Evolutionary conservation across 2,888 invertebrate genomes (phyloP).

Genomic region (Liodrosophila aerea): DNA sequence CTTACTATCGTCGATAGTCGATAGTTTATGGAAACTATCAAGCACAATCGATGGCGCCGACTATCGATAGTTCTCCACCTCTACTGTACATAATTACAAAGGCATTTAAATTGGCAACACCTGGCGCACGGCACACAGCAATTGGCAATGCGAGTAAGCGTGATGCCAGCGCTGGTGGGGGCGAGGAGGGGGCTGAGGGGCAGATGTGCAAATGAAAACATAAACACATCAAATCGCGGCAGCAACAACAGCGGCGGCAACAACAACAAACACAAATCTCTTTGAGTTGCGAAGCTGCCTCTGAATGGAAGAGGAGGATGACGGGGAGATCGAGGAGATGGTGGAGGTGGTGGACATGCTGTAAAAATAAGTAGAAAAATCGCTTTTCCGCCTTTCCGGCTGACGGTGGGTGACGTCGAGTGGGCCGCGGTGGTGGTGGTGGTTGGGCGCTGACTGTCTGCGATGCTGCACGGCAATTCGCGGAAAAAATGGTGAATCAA

Average conservation of each 20-base stretch:
- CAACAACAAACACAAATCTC: constrained; percentile 60
- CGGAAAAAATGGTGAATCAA: constrained; percentile 75
- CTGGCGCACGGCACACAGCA: constrained; percentile 47
- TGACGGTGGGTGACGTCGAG: constrained; percentile 12
- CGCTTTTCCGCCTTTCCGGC: constrained; percentile 69
- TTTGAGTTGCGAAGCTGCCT: constrained; percentile 45
- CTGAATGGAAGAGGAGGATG: constrained; percentile 35
- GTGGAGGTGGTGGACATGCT: constrained; percentile 21
- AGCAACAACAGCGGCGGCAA: constrained; percentile 35
- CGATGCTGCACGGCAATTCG: constrained; percentile 64
- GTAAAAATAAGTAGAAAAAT: constrained; percentile 70
- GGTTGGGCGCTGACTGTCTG: constrained; percentile 29
- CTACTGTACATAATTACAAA: constrained; percentile 53
- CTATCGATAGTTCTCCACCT: too few species aligned
- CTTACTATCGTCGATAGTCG: too few species aligned
- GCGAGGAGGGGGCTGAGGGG: background rate
- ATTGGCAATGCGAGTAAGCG: constrained; percentile 48
- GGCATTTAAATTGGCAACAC: constrained; percentile 72
- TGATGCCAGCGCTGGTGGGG: constrained; percentile 21
- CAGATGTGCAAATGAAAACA: constrained; percentile 41
- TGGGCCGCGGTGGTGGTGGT: constrained; percentile 6
- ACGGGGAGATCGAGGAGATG: background rate
- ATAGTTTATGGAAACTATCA: too few species aligned
- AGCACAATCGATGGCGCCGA: too few species aligned
- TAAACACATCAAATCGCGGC: constrained; percentile 73